Base-by-base conservation (phyloP, 1,140 invertebrate genomes). In the Drosophila ohnishii region DNA sequence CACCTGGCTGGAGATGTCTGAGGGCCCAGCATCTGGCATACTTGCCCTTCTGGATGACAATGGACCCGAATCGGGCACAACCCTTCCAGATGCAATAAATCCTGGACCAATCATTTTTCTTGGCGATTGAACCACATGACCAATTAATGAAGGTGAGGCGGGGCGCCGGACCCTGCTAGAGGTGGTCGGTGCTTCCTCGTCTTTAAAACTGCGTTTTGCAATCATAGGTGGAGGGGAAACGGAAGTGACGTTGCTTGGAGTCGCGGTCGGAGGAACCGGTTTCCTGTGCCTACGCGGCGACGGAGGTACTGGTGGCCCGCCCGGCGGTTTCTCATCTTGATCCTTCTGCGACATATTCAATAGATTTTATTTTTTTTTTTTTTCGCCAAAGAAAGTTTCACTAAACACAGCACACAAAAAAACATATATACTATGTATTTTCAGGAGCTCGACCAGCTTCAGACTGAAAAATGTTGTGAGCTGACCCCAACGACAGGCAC, bases 401-500 rank as follows among this genome's bases (percentile, higher is more conserved):
- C 28, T 48, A 14, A 3, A 25, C 34, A 69, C 22, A 66, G 25
- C 14, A 34, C 44, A 22, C n/a, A 66, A 30, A 30, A 40, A 28
- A 34, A 14, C 14, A 25, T 39, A 40, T 16, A 28, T n/a, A 9
- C 10, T 22, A 10, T 28, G 16, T 22, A 10, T 28, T 70, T 48
- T 10, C 16, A 37, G 48, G 14, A 39, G 39, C 30, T 47, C 42
- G 34, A 13, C 10, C 40, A 57, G 13, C 10, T 25, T 10, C n/a
- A 44, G 58, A 78, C 48, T 62, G 63, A 42, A 59, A 60, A 71
- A 58, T 72, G 66, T 34, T 48, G 28, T 7, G 34, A 58, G 11
- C 35, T 71, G 69, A 72, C 32, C 56, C 32, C 10, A 58, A 42
- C 28, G 74, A 75, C 69, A 60, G 50, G 9, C 53, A 69, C 47